Evolutionary conservation across 2,113 vertebrate species (phyloP), one percentile per base, ranked within the genome.

Genomic region (Todiramphus saurophagus): DNA sequence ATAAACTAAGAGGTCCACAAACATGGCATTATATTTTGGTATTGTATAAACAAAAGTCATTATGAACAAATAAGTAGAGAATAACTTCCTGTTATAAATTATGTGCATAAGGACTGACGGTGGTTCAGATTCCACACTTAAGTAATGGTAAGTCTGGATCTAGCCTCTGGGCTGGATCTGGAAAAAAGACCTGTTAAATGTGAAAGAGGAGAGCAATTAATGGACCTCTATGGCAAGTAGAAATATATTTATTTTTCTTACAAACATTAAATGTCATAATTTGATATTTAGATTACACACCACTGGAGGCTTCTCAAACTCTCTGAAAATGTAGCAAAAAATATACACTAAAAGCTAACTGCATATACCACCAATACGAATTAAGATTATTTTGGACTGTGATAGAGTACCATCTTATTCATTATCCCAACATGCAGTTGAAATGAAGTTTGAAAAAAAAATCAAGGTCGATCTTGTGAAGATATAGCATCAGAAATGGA

Each of bases 281-380:
- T 83, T 83, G 27, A 58, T 96, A 87, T 95, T 94, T 94, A 84
- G 59, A 74, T 87, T 93, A 27, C 46, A 77, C 46, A 66, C 68
- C 44, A 91, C 64, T 58, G 13, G 44, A 81, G 60, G 13, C 21
- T 66, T 93, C 83, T 87, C 12, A 74, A 92, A 87, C 33, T 83
- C 89, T 87, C 83, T 81, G 63, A 83, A 91, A 94, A 66, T 44
- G 19, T 70, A 83, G 27, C 5, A 77, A 89, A 92, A 89, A 74
- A 35, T 39, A 73, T 23, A 77, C 31, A 8, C 77, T 69, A 80
- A 76, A 28, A 67, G 14, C 28, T 81, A 81, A 50, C 35, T 69
- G 33, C 27, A 48, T 80, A 79, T 1, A n/a, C 11, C 20, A 82
- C 35, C 11, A 51, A 21, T 19, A 48, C 48, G 31, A 95, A 60